phyloP scores from a whole-genome alignment of 2,888 invertebrate species.

The Oscheius sp. region DNA sequence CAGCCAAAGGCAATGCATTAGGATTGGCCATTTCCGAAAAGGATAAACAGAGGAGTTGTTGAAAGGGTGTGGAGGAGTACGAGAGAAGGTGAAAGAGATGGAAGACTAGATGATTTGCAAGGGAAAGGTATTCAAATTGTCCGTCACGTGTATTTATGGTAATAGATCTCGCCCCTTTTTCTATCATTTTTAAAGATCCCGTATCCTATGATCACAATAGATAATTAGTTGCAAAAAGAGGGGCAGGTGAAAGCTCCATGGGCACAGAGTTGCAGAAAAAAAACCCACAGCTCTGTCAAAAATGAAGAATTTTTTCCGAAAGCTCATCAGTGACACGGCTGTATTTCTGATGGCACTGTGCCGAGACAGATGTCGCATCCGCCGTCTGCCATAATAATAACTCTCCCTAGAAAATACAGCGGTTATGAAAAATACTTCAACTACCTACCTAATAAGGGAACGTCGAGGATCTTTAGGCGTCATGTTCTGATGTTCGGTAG shows the following conservation, averaged over 20 bases:
- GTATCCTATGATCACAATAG: no score
- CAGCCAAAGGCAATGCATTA: slow-evolving; percentile 19
- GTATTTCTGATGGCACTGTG: slow-evolving; percentile 24
- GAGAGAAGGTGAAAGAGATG: no score
- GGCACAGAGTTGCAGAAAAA: no score
- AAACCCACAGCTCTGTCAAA: slow-evolving; percentile 36
- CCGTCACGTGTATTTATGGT: no score
- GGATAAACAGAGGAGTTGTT: slow-evolving; percentile 13
- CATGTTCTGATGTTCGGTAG: neutral
- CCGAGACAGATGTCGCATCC: slow-evolving; percentile 7
- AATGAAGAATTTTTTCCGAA: slow-evolving; percentile 27
- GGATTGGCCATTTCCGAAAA: neutral
- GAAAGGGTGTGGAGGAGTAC: neutral
- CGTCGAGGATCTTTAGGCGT: slow-evolving; percentile 11
- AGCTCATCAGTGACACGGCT: slow-evolving; percentile 23
- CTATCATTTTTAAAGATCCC: no score
- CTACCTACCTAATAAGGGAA: slow-evolving; percentile 12
- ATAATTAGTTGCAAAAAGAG: no score
- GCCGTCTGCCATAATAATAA: slow-evolving; percentile 13
- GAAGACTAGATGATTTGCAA: no score
- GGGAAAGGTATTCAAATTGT: no score
- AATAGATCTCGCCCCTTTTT: no score
- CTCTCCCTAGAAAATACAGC: slow-evolving; percentile 20
- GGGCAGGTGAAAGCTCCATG: no score
- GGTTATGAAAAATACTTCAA: neutral